Evolutionary conservation across 30 jellyfish, hydroid and myxozoan species (phyloP).

Genomic region (Aurelia aurita): DNA sequence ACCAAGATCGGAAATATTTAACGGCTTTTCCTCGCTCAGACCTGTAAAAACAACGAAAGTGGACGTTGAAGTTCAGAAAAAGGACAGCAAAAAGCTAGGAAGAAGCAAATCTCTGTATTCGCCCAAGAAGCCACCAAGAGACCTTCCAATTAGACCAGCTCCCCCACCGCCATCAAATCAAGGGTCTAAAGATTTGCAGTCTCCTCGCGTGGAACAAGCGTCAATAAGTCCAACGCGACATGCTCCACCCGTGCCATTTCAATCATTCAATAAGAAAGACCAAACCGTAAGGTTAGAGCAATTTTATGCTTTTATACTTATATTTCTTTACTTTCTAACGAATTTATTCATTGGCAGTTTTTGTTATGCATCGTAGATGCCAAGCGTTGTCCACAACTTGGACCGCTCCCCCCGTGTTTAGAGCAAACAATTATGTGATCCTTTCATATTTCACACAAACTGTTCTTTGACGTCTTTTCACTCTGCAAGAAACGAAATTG

Average conservation of each 20-base stretch:
- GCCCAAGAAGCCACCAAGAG: conserved; percentile 56
- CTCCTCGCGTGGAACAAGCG: neutral
- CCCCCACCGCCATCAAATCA: conserved; percentile 37
- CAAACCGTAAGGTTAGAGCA: too few relatives aligned
- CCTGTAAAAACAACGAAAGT: conserved; percentile 31
- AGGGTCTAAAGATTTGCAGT: neutral
- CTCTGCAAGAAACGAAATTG: too few relatives aligned
- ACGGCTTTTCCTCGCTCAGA: conserved; percentile 60
- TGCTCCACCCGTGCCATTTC: conserved; percentile 56
- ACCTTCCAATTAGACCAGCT: conserved; percentile 48
- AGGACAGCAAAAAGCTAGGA: conserved; percentile 34
- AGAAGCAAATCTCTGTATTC: conserved; percentile 61
- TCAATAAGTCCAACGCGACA: conserved; percentile 37
- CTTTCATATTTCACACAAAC: too few relatives aligned
- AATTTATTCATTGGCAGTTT: too few relatives aligned
- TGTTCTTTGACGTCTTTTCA: too few relatives aligned
- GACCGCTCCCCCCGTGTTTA: too few relatives aligned
- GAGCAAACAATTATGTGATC: too few relatives aligned
- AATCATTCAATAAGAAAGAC: conserved; percentile 35
- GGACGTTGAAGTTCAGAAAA: conserved; percentile 26
- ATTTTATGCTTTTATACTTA: too few relatives aligned
- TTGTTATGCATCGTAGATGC: too few relatives aligned
- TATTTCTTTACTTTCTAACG: too few relatives aligned
- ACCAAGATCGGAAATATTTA: conserved; percentile 64
- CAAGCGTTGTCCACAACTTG: too few relatives aligned